Evolutionary conservation across 1,140 invertebrate species (phyloP), one percentile per base, ranked within the genome.

Genomic region (Procambarus virginalis): DNA sequence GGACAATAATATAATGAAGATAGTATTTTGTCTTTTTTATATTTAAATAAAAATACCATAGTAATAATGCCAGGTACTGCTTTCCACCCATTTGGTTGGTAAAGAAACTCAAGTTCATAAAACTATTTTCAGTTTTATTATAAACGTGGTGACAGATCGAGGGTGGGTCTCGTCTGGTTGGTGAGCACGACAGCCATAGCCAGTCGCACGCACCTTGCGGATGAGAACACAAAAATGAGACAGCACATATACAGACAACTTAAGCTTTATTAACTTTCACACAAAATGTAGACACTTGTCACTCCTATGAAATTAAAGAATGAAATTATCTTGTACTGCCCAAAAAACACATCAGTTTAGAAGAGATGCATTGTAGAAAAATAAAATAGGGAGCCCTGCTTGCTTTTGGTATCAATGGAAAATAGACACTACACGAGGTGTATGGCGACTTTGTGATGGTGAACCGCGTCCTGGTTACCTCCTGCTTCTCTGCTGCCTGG

Each of bases 371-470:
- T 84, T 89, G 87, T 89, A 89, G 87, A 89, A 89, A 89, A 89
- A 89, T 89, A 89, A 89, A 89, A 89, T 83, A 89, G 87, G 87
- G 87, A 89, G 87, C 87, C 87, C 87, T 89, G 87, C 81, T 84
- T 83, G 81, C 87, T 89, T 89, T 89, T 89, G 87, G 87, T 89
- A 89, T 89, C 70, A 89, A 89, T 89, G 86, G 86, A 89, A 89
- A 89, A 89, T 82, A 78, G 80, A 89, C 80, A 89, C 87, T 84
- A 83, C 81, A 89, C 87, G 73, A 81, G 78, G 78, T 89, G 80
- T 84, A 64, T 84, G 87, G 87, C 81, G 80, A 84, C 81, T 73
- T 34, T 22, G 55, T 64, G 79, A 64, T n/a, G 64, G 82, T 70
- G 79, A 77, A 60, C 79, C 68, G 64, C 64, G 51, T 68, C 64